Conservation (phyloP, 1,140 invertebrate species). For the Pissodes strobi region DNA sequence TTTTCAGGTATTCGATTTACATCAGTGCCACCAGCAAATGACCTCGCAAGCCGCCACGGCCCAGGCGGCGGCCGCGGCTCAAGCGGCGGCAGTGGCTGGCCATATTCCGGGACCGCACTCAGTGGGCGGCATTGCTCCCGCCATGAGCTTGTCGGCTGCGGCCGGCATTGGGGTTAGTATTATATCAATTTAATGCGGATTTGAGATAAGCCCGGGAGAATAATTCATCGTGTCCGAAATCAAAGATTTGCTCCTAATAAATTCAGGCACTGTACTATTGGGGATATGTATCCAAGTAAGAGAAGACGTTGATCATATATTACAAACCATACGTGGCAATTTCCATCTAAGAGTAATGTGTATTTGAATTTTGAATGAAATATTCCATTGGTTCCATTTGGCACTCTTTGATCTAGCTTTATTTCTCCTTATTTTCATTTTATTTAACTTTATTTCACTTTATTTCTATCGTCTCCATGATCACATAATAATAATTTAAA, state of each 20-base stretch:
- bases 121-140: slow-evolving; percentile 52
- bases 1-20: slow-evolving; percentile 86
- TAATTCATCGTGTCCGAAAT: neutral
- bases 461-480: no score
- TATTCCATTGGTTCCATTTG: no score
- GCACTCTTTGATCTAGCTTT: no score
- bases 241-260: neutral
- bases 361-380: no score
- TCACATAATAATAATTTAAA: no score
- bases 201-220: neutral
- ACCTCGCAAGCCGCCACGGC: slow-evolving; percentile 88
- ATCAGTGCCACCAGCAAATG: slow-evolving; percentile 96
- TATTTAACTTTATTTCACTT: no score
- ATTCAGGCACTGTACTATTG: no score
- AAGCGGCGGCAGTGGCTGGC: slow-evolving; percentile 97
- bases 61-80: slow-evolving; percentile 91
- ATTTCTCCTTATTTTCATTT: no score
- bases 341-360: no score
- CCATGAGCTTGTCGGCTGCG: slow-evolving; percentile 64
- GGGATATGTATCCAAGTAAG: no score
- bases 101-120: slow-evolving; percentile 61
- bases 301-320: no score
- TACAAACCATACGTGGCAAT: no score
- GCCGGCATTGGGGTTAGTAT: slow-evolving; percentile 89
- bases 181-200: neutral